These are phyloP conservation scores for Tiaroga cobitis DNA, from an alignment of 2,797 vertebrate genomes.

Conservation along the genomic window DNA sequence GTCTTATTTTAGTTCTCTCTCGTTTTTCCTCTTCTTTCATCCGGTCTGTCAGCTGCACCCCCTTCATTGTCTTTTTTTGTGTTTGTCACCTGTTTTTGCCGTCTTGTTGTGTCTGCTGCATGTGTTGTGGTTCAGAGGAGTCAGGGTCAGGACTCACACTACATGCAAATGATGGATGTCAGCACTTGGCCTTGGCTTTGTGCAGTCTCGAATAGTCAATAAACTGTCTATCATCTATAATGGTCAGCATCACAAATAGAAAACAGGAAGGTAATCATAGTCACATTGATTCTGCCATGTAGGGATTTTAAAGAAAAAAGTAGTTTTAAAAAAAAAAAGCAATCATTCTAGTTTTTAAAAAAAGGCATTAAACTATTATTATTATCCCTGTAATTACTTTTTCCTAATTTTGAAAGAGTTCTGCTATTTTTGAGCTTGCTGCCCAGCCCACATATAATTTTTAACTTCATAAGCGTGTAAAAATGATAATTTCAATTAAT, in stretches of 20 bases:
- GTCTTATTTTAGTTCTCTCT: slow-evolving; percentile 15
- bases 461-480: not conserved
- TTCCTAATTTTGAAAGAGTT: too few species aligned
- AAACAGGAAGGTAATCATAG: not conserved
- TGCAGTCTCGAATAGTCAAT: not conserved
- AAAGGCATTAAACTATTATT: not conserved
- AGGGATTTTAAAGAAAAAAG: not conserved
- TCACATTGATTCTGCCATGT: not conserved
- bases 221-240: not conserved
- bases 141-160: not conserved
- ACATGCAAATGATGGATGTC: slow-evolving; percentile 25
- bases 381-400: not conserved
- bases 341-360: not conserved
- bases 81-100: slow-evolving; percentile 52
- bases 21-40: not conserved
- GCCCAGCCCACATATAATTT: not conserved
- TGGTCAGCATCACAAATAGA: not conserved
- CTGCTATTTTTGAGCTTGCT: not conserved
- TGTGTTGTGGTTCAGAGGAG: slow-evolving; percentile 51
- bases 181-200: slow-evolving; percentile 37
- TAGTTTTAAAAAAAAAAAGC: not conserved
- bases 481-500: not conserved
- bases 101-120: slow-evolving; percentile 34
- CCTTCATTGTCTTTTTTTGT: slow-evolving; percentile 8
- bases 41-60: not conserved